phyloP scores from a whole-genome alignment of 2,797 vertebrate species.

The Ispidina lecontei region DNA sequence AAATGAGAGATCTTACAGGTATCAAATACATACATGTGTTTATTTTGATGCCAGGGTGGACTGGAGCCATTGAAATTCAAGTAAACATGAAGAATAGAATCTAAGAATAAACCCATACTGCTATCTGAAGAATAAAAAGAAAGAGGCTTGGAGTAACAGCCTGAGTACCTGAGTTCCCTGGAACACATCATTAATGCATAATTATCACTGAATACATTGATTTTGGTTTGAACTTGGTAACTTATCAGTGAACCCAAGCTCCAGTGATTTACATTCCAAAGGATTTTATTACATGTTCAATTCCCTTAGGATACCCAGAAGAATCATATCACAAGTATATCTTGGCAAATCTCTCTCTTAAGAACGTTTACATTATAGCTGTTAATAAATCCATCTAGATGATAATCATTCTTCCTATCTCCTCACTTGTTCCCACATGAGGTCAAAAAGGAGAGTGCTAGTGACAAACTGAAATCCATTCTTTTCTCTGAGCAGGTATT shows the following conservation, averaged over 20 bases:
- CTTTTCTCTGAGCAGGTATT: not conserved
- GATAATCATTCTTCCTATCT: not conserved
- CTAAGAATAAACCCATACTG: not conserved
- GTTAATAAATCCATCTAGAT: conserved; percentile 2
- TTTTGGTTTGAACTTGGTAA: conserved; percentile 31
- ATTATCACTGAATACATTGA: conserved; percentile 15
- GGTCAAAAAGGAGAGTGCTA: not conserved
- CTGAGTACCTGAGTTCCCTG: not conserved
- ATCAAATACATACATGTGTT: not conserved
- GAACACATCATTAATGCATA: not conserved
- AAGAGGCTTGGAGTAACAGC: not conserved
- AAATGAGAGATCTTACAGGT: not conserved
- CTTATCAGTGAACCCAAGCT: not conserved
- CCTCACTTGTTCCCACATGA: not conserved
- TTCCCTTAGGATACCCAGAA: not conserved
- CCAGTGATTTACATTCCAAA: not conserved
- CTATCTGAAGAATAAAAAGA: not conserved
- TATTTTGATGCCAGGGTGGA: not conserved
- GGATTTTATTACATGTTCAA: not conserved
- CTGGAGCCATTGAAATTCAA: not conserved
- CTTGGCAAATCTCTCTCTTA: not conserved
- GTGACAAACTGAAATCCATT: conserved; percentile 3
- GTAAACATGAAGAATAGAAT: not conserved
- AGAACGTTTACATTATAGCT: not conserved
- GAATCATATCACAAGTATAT: not conserved